Evolutionary conservation across 2,113 vertebrate genomes (phyloP).

Genomic region (Erpornis zantholeuca): DNA sequence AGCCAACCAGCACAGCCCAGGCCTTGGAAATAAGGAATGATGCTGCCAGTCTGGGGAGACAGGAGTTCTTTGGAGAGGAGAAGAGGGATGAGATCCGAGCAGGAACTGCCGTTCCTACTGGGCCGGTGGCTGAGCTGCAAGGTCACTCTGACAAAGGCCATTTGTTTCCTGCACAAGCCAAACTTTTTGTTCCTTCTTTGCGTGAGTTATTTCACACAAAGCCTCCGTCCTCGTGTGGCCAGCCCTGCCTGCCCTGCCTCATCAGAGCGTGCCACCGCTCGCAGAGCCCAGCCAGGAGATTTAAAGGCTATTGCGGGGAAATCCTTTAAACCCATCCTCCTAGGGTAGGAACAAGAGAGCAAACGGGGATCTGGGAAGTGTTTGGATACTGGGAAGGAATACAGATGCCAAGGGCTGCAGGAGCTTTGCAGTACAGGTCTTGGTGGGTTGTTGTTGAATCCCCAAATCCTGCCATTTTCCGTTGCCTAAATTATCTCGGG

Average conservation of each 20-base stretch:
- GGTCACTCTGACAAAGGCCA: not conserved
- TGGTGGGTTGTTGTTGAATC: not conserved
- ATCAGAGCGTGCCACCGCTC: not conserved
- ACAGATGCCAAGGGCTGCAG: not conserved
- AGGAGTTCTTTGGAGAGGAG: not conserved
- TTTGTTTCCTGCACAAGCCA: not conserved
- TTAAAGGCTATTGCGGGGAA: constrained; percentile 10
- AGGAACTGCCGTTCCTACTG: not conserved
- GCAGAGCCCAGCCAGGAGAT: not conserved
- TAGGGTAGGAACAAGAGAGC: not conserved
- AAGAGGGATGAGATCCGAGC: not conserved
- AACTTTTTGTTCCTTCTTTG: not conserved
- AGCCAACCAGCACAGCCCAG: not conserved
- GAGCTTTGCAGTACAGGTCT: not conserved
- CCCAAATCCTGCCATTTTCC: not conserved
- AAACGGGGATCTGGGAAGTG: not conserved
- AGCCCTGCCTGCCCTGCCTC: not conserved
- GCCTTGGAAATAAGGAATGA: not conserved
- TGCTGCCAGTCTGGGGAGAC: not conserved
- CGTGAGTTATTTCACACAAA: not conserved
- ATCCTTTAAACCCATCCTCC: constrained; percentile 6
- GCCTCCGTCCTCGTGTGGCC: not conserved
- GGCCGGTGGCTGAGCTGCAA: not conserved
- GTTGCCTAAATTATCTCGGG: not conserved
- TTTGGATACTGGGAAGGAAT: not conserved